Conservation (phyloP, 2,113 vertebrate genomes). For the Albula goreensis region DNA sequence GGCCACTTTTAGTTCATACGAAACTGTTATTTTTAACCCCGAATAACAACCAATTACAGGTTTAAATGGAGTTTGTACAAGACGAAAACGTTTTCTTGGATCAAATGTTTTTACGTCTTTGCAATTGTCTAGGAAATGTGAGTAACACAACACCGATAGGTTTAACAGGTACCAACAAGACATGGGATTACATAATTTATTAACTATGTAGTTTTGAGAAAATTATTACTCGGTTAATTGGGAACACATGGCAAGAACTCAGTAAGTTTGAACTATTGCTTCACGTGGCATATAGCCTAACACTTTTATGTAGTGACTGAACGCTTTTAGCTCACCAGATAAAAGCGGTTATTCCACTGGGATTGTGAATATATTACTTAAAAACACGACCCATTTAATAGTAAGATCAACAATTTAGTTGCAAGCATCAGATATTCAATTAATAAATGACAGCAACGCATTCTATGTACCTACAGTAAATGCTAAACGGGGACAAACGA, state of each 20-base stretch:
- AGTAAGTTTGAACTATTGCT: slow-evolving; percentile 58
- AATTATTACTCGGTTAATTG: slow-evolving; percentile 45
- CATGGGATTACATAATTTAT: slow-evolving; percentile 11
- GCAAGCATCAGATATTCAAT: slow-evolving; percentile 49
- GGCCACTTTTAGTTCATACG: slow-evolving; percentile 2
- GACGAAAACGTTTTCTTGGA: not conserved
- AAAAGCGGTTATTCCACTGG: slow-evolving; percentile 61
- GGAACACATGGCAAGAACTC: slow-evolving; percentile 63
- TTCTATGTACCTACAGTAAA: slow-evolving; percentile 10
- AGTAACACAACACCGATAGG: not conserved
- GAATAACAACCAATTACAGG: slow-evolving; percentile 15
- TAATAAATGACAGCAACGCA: slow-evolving; percentile 30
- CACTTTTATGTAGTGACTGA: slow-evolving; percentile 34
- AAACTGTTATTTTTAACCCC: not conserved
- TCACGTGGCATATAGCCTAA: slow-evolving; percentile 61
- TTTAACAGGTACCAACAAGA: slow-evolving; percentile 14
- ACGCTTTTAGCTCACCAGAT: slow-evolving; percentile 56
- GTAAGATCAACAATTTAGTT: slow-evolving; percentile 57
- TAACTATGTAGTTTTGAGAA: slow-evolving; percentile 21
- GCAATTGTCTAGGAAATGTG: slow-evolving; percentile 16
- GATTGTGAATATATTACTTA: slow-evolving; percentile 66
- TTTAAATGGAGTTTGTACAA: slow-evolving; percentile 17
- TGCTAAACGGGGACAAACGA: not conserved
- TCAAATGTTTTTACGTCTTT: not conserved
- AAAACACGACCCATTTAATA: slow-evolving; percentile 55